A percentile compares a stretch with the other conserved stretches of the same genome.
phyloP scores from a whole-genome alignment of 1,140 invertebrate genomes.

The Centruroides vittatus region DNA sequence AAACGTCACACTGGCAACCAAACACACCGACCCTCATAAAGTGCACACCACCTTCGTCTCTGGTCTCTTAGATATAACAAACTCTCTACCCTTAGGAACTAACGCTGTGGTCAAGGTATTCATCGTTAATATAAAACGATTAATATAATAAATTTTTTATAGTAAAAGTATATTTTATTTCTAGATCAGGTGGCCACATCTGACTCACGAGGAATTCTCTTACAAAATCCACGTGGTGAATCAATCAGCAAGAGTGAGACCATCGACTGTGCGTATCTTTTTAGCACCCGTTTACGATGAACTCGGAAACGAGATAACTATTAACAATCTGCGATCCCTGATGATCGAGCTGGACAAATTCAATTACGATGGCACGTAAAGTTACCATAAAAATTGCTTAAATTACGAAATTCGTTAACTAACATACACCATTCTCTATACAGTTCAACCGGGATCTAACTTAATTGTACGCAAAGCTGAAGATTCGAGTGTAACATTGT shows the following conservation, averaged over 20 bases:
- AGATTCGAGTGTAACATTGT: slow-evolving; percentile 10
- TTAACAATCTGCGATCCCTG: slow-evolving; percentile 14
- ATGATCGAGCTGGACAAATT: slow-evolving; percentile 14
- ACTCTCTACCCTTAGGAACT: slow-evolving; percentile 6
- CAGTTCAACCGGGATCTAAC: slow-evolving; percentile 7
- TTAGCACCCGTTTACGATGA: slow-evolving; percentile 10
- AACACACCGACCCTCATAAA: background rate
- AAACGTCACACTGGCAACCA: slow-evolving; percentile 40
- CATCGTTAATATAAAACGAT: background rate
- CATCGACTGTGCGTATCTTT: slow-evolving; percentile 9
- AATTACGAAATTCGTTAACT: too few species aligned
- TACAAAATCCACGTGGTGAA: slow-evolving; percentile 32
- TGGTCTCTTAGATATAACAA: slow-evolving; percentile 3
- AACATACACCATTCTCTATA: too few species aligned
- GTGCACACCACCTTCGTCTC: slow-evolving; percentile 39
- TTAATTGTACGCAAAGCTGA: slow-evolving; percentile 3
- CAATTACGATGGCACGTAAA: background rate
- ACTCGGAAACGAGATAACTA: slow-evolving; percentile 6
- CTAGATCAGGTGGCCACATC: slow-evolving; percentile 50
- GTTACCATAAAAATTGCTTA: background rate
- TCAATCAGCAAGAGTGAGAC: slow-evolving; percentile 22
- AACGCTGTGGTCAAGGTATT: slow-evolving; percentile 7
- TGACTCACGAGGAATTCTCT: slow-evolving; percentile 52
- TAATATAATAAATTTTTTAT: background rate
- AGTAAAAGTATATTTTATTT: too few species aligned